Conservation (phyloP, 2,113 vertebrate species). For the Amblyopsis rosae region DNA sequence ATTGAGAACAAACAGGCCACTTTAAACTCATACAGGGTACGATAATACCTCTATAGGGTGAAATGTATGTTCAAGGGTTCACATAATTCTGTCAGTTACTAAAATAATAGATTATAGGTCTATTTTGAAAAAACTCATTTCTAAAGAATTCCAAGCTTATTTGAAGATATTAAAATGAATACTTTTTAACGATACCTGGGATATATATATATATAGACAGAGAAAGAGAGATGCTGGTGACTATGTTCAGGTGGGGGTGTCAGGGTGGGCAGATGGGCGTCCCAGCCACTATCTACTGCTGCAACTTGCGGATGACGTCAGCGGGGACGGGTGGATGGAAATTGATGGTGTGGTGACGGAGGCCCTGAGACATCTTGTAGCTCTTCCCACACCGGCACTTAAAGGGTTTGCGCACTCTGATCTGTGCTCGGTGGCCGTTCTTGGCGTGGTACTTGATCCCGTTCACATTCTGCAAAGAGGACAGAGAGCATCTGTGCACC, state of each 20-base stretch:
- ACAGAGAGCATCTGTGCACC: neutral
- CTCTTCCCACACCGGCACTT: constrained; percentile 98
- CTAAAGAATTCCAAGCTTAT: too few species aligned
- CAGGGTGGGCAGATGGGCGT: constrained; percentile 78
- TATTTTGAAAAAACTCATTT: too few species aligned
- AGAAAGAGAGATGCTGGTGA: neutral
- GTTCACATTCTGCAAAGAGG: constrained; percentile 88
- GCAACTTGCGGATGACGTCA: constrained; percentile 96
- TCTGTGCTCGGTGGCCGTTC: constrained; percentile 97
- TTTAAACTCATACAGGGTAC: too few species aligned
- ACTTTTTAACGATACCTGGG: too few species aligned
- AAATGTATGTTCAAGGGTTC: too few species aligned
- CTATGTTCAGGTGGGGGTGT: constrained; percentile 29
- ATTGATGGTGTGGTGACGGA: constrained; percentile 98
- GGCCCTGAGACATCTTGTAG: constrained; percentile 99
- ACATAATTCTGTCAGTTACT: too few species aligned
- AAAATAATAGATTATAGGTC: too few species aligned
- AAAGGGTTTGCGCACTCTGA: constrained; percentile 95
- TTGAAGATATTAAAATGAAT: too few species aligned
- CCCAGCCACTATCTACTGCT: constrained; percentile 81
- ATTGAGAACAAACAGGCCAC: too few species aligned
- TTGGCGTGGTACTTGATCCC: constrained; percentile 99
- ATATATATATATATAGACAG: too few species aligned
- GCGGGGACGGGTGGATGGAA: constrained; percentile 94
- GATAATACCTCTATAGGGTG: too few species aligned